phyloP scores from a whole-genome alignment of 30 jellyfish, hydroid and myxozoan genomes.

The Hydractinia echinata region DNA sequence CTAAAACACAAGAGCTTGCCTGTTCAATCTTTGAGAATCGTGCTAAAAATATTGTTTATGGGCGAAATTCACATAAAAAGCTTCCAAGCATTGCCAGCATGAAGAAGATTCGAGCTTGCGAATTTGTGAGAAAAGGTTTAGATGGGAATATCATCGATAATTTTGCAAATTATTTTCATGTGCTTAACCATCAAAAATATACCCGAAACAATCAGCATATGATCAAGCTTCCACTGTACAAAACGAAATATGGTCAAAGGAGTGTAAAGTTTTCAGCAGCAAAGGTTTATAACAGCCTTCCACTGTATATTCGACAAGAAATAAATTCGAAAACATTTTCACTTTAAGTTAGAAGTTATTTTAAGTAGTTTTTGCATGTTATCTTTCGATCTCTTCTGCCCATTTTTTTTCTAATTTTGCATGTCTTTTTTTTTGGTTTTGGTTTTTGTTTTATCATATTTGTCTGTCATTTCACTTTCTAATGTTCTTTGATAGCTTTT shows the following conservation, averaged over 20 bases:
- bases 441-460: too few species aligned
- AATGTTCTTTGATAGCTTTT: too few species aligned
- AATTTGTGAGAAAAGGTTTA: not conserved
- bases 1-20: not conserved
- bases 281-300: not conserved
- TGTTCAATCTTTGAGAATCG: conserved; percentile 1
- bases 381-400: not conserved
- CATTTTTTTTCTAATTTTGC: not conserved
- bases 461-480: too few species aligned
- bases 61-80: conserved; percentile 3
- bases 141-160: not conserved
- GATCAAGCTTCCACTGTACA: not conserved
- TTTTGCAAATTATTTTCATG: not conserved
- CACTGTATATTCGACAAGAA: not conserved
- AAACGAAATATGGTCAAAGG: not conserved
- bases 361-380: not conserved
- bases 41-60: not conserved
- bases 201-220: not conserved
- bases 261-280: not conserved
- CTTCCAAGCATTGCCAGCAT: conserved; percentile 5
- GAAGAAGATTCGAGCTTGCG: conserved; percentile 12
- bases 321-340: not conserved
- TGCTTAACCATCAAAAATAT: not conserved
- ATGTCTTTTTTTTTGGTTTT: not conserved
- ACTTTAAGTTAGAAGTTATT: not conserved